Conservation (phyloP, 2,113 vertebrate genomes). For the Porphyrio hochstetteri region DNA sequence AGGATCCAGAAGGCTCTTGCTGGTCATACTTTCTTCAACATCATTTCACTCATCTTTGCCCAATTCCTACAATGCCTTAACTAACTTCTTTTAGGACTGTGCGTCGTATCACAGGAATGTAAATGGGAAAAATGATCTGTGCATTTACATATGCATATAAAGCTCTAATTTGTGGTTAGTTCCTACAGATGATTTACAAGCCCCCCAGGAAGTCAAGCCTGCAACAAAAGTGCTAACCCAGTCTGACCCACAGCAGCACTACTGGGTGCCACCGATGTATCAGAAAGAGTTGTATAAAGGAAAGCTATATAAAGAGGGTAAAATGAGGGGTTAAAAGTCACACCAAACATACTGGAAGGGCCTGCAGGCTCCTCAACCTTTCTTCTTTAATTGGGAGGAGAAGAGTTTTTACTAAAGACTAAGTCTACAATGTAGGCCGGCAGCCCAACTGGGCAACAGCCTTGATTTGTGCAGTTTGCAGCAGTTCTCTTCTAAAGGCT, state of each 20-base stretch:
- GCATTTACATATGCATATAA: neutral
- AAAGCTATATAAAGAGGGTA: constrained; percentile 59
- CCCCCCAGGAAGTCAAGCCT: neutral
- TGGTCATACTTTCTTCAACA: neutral
- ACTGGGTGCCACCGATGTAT: neutral
- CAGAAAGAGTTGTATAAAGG: constrained; percentile 51
- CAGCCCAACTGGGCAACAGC: constrained; percentile 76
- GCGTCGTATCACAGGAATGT: neutral
- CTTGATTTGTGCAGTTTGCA: constrained; percentile 75
- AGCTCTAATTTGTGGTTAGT: constrained; percentile 5
- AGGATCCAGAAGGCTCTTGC: neutral
- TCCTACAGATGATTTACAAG: constrained; percentile 19
- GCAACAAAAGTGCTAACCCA: constrained; percentile 30
- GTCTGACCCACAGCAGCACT: constrained; percentile 48
- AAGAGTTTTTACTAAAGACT: constrained; percentile 75
- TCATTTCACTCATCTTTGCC: rapidly evolving
- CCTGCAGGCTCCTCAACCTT: constrained; percentile 73
- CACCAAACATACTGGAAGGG: constrained; percentile 70
- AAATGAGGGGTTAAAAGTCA: constrained; percentile 75
- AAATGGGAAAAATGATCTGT: neutral
- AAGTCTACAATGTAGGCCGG: constrained; percentile 78
- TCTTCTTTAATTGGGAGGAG: constrained; percentile 79
- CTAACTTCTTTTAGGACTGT: neutral
- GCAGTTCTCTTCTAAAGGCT: constrained; percentile 71
- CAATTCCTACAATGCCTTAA: neutral